Percentiles rank a stretch among this genome's conserved stretches.
These are phyloP conservation scores for Taurulus bubalis DNA, from an alignment of 2,113 vertebrate species.

Conservation along the genomic window DNA sequence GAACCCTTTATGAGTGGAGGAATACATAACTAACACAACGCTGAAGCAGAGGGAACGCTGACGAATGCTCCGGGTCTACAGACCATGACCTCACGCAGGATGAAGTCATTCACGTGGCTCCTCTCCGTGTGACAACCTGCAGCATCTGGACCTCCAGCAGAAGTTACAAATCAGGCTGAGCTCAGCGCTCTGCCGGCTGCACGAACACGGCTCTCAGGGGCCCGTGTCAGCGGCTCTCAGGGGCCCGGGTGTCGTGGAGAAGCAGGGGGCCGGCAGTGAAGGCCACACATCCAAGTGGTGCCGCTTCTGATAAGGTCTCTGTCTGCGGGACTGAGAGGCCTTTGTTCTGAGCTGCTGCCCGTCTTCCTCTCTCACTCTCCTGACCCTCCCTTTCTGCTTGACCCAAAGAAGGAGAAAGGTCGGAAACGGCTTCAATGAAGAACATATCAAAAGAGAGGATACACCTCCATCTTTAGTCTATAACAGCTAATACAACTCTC, in stretches of 20 bases:
- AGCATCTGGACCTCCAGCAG: conserved; percentile 8
- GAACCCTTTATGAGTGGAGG: neutral
- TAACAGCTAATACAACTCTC: neutral
- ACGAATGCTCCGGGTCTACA: neutral
- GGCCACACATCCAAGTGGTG: conserved; percentile 33
- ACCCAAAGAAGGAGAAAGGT: neutral
- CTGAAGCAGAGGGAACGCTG: neutral
- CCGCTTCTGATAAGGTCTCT: conserved; percentile 25
- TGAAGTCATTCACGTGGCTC: neutral
- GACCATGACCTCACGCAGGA: neutral
- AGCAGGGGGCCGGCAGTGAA: conserved; percentile 29
- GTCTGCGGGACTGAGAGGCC: conserved; percentile 3
- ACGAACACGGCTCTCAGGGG: conserved; percentile 16
- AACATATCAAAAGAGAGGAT: neutral
- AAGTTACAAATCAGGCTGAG: conserved; percentile 17
- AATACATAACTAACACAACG: neutral
- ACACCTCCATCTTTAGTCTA: neutral
- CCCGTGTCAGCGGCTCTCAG: conserved; percentile 36
- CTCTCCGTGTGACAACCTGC: neutral
- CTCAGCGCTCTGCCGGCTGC: conserved; percentile 19
- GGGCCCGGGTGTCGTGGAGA: conserved; percentile 20
- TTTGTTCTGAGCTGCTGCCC: conserved; percentile 5
- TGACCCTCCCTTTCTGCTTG: neutral
- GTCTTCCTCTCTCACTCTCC: neutral
- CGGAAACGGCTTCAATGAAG: neutral